These are phyloP conservation scores for Physella acuta DNA, from an alignment of 1,140 invertebrate genomes.

Conservation along the genomic window DNA sequence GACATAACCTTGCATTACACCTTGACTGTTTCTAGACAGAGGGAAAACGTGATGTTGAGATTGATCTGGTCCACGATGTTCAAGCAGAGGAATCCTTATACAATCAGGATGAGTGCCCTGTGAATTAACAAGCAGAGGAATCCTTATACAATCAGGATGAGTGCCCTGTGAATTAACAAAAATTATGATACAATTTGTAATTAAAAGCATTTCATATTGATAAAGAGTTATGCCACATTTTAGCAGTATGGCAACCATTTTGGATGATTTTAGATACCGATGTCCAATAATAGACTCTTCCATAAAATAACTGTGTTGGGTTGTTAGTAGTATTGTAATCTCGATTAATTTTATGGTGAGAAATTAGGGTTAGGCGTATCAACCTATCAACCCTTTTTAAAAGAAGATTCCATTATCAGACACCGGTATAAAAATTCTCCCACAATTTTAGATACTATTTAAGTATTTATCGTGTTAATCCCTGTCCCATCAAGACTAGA, in stretches of 20 bases:
- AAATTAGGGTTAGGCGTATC: too few species aligned
- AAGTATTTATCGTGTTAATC: too few species aligned
- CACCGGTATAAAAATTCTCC: too few species aligned
- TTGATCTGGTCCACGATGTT: neutral
- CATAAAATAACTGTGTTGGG: too few species aligned
- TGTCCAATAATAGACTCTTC: too few species aligned
- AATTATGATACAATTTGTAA: neutral
- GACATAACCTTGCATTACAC: constrained; percentile 63
- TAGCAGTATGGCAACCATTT: neutral
- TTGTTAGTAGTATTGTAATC: too few species aligned
- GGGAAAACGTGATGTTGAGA: neutral
- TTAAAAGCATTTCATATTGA: neutral
- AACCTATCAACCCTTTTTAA: too few species aligned
- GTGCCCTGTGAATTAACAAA: neutral
- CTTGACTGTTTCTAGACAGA: neutral
- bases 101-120: too few species aligned
- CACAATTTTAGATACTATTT: neutral
- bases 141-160: neutral
- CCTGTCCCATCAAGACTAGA: too few species aligned
- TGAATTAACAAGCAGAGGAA: neutral
- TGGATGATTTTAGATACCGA: too few species aligned
- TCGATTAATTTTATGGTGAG: too few species aligned
- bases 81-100: neutral
- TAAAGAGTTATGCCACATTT: neutral
- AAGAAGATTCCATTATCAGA: too few species aligned